Evolutionary conservation across 2,888 invertebrate genomes (phyloP), one percentile per base, ranked within the genome.

Genomic region (Tiphia femorata): DNA sequence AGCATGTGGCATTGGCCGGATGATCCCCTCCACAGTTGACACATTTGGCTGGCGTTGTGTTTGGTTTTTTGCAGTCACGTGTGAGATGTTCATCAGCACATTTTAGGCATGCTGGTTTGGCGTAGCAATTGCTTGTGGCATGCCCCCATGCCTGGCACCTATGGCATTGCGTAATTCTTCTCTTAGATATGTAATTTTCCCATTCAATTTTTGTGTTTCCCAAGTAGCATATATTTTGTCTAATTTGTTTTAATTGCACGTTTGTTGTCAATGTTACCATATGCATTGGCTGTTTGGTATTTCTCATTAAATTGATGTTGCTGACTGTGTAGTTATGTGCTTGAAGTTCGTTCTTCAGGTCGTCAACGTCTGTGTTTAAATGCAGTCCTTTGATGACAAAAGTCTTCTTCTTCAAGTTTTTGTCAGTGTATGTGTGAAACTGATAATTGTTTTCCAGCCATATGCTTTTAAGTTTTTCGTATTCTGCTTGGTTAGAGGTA

Each of bases 121-220:
- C 67, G 12, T 41, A 56, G 29, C 75, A 76, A 30, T 72, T 68
- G 6, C 49, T 21, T 1, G 72, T 67, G 2, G 73, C 70, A 49
- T 77, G 76, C 2, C 74, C 73, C 73, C 71, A 75, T 12, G 49
- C 47, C 50, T 78, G 75, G 30, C 76, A 79, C 5, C 71, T 41
- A 25, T 72, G 72, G 47, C 75, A 76, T 50, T 78, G 75, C 6
- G 64, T 64, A 0, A 72, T 49, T 50, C 53, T 55, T 44, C 57
- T 67, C 19, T 72, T 69, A 12, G 49, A 70, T 8, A 29, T 38
- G 27, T 72, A 66, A 6, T 56, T 44, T 49, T 67, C 66, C 75
- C 74, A 75, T 0, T 4, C 37, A 0, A 75, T 41, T 51, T 61
- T 67, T 7, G 62, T 67, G 25, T 64, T 30, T 12, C 56, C 46